Evolutionary conservation across 2,888 invertebrate species (phyloP), one percentile per base, ranked within the genome.

Genomic region (Nipponacmea schrenckii): DNA sequence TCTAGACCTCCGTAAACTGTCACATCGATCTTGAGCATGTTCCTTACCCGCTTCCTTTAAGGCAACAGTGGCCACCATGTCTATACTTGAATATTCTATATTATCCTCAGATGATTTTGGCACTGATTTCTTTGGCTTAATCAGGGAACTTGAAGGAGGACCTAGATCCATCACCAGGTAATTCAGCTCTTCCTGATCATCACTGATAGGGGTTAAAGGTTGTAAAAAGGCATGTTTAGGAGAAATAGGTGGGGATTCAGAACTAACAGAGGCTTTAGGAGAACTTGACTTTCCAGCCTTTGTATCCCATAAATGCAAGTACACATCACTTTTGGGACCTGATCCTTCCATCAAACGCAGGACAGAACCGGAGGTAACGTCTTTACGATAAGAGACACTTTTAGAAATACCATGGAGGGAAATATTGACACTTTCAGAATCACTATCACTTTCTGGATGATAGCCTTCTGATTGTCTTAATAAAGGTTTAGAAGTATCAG

Each of bases 141-240:
- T 77, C 48, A 72, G 68, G n/a, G 77, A 67, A 27, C 72, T 64
- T 31, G 73, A 68, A 64, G 79, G 72, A 14, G 74, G 71, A 50
- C 75, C 76, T 44, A 87, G 80, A 70, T 88, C 88, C 24, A 89
- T 86, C 74, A 88, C 87, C 26, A 87, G 86, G 74, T 89, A 89
- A 73, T 88, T 88, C 56, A 89, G 78, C 73, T 81, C 80, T 12
- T 81, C 80, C 70, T 80, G 76, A 65, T 63, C 77, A 64, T 83
- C 83, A 56, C 24, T 24, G 24, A 56, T 56, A 14, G 56, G 56
- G 24, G 56, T 20, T 20, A 56, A 56, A 10, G 56, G 56, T 56
- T 24, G 24, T 56, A 56, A 24, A 12, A 56, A 56, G 69, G 71
- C 70, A n/a, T 76, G 77, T 2, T 68, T 70, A 27, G 72, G 70